Percentiles rank a stretch among this genome's conserved stretches.
Conservation (phyloP, 2,113 vertebrate species). For the Dendropsophus ebraccatus region DNA sequence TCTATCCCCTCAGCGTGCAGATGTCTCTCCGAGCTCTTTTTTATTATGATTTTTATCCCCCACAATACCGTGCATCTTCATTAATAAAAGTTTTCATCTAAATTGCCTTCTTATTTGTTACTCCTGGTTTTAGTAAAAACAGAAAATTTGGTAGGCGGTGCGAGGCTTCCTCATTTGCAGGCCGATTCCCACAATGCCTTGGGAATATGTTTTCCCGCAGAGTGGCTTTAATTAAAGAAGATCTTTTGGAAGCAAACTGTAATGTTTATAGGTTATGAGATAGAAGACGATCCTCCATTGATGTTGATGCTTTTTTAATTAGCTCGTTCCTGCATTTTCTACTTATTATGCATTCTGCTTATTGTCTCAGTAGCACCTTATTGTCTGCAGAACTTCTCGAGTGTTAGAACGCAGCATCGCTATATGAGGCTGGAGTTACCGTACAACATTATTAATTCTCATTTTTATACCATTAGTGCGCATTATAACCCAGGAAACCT, state of each 20-base stretch:
- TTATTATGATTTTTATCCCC: conserved; percentile 1
- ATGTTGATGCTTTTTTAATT: conserved; percentile 60
- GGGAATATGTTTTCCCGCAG: conserved; percentile 38
- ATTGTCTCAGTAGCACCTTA: conserved; percentile 52
- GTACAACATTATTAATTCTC: conserved; percentile 49
- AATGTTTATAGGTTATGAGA: conserved; percentile 58
- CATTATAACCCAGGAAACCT: conserved; percentile 16
- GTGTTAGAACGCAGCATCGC: conserved; percentile 18
- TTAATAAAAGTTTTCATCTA: conserved; percentile 21
- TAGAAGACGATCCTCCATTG: conserved; percentile 51
- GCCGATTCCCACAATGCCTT: conserved; percentile 39
- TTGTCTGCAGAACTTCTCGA: conserved; percentile 51
- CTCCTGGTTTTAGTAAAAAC: conserved; percentile 10
- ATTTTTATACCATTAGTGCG: conserved; percentile 55
- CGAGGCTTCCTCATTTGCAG: conserved; percentile 6
- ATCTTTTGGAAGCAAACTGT: conserved; percentile 47
- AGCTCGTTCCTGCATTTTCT: conserved; percentile 47
- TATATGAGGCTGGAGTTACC: conserved; percentile 2
- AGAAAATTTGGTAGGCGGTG: background rate
- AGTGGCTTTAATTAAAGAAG: conserved; percentile 57
- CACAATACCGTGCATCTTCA: conserved; percentile 9
- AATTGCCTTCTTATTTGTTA: background rate
- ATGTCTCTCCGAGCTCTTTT: conserved; percentile 5
- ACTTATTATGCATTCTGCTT: conserved; percentile 55
- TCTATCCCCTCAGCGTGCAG: background rate